Percentiles rank a stretch among this genome's conserved stretches.
phyloP scores from a whole-genome alignment of 2,113 vertebrate species.

The Urocynchramus pylzowi region DNA sequence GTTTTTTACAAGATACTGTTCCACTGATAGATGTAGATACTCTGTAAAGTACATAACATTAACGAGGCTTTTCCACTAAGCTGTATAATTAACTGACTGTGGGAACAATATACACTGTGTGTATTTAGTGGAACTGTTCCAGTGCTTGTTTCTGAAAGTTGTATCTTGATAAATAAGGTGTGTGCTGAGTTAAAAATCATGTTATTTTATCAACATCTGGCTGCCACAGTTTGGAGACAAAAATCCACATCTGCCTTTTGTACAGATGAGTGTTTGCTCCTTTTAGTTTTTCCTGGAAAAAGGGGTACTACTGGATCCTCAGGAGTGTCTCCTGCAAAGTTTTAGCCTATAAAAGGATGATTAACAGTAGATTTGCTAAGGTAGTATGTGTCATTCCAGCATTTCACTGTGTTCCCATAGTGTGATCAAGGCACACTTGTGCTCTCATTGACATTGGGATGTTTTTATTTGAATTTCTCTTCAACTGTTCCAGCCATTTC shows the following conservation, averaged over 20 bases:
- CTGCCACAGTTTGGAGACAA: background rate
- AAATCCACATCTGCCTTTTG: background rate
- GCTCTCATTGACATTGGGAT: background rate
- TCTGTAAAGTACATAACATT: background rate
- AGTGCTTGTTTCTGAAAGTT: background rate
- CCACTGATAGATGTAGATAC: background rate
- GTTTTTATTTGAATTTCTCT: background rate
- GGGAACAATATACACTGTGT: background rate
- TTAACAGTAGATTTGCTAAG: background rate
- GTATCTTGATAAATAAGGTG: conserved; percentile 26
- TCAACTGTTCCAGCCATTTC: background rate
- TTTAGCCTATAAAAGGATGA: background rate
- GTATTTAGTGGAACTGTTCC: background rate
- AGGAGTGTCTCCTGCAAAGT: background rate
- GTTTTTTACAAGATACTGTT: background rate
- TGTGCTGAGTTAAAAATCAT: background rate
- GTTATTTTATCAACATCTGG: background rate
- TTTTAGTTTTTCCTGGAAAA: background rate
- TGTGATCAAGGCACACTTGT: background rate
- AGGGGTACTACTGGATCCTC: background rate
- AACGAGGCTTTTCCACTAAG: background rate
- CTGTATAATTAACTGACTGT: conserved; percentile 5
- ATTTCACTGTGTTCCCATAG: background rate
- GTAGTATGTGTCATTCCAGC: background rate
- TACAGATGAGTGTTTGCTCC: background rate